phyloP scores from a whole-genome alignment of 1,140 invertebrate species.

The Psilanteris sp. region DNA sequence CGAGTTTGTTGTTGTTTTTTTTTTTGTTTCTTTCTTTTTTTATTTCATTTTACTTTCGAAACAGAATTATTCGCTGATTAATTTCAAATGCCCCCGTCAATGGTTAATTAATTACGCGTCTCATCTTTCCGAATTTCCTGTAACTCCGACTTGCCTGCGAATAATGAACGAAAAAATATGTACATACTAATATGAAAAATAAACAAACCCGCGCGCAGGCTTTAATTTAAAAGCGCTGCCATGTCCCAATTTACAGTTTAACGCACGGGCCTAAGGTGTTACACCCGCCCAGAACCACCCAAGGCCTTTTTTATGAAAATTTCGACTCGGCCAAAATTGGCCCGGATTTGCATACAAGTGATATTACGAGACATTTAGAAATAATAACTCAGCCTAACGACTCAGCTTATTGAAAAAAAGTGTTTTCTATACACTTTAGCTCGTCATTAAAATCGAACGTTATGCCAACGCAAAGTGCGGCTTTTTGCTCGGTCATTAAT shows the following conservation, averaged over 20 bases:
- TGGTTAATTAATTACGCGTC: no score
- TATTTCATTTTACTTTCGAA: no score
- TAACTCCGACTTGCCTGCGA: background rate
- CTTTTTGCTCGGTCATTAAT: constrained; percentile 17
- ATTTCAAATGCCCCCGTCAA: no score
- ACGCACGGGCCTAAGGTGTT: constrained; percentile 44
- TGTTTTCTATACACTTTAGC: constrained; percentile 36
- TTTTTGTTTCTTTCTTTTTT: no score
- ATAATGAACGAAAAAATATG: constrained; percentile 46
- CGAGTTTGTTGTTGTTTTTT: no score
- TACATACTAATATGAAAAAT: constrained; percentile 58
- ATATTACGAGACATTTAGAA: constrained; percentile 51
- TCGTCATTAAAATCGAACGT: constrained; percentile 36
- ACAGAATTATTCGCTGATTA: no score
- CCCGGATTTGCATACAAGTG: constrained; percentile 52
- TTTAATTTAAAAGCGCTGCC: constrained; percentile 50
- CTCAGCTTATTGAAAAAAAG: constrained; percentile 51
- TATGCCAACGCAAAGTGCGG: constrained; percentile 18
- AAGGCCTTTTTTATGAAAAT: constrained; percentile 37
- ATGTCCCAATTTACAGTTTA: constrained; percentile 56
- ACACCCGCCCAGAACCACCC: constrained; percentile 18
- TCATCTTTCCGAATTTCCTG: constrained; percentile 46
- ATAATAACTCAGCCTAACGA: constrained; percentile 55
- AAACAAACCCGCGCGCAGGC: constrained; percentile 38
- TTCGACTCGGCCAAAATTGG: constrained; percentile 36